Evolutionary conservation across 1,140 invertebrate genomes (phyloP), one percentile per base, ranked within the genome.

Genomic region (Drosophila bocqueti): DNA sequence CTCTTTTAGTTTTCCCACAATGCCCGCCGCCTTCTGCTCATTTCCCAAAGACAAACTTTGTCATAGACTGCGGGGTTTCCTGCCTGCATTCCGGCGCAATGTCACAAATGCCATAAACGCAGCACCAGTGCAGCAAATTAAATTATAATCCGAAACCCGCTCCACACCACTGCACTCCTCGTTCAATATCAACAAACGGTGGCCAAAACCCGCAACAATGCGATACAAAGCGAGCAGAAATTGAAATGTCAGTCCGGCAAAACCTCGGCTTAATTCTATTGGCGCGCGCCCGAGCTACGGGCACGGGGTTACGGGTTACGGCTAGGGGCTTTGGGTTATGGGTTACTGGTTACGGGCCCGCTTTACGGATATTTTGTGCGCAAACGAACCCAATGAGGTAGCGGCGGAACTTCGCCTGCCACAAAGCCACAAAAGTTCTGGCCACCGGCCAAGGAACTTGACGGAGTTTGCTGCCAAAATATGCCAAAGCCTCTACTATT

Each of bases 341-440:
- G 65, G 59, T 45, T 52, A 52, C 31, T 38, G 64, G 52, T 46
- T 50, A 66, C 50, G 26, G 47, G 60, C 34, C 34, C 18, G 58
- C 38, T 55, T 34, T 59, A 52, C 45, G 54, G 50, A 21, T 76
- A 69, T 55, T 76, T 76, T 58, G 50, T 64, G 54, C 55, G 18
- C 63, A 76, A 65, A 50, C 52, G 40, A 55, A 38, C 59, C 38
- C 38, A 34, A 64, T 76, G 73, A 36, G 54, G 62, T 78, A 54
- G 58, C 40, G 43, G 66, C 58, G 61, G 42, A 68, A 55, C 68
- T 75, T 74, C 54, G 63, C 52, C 61, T 82, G 69, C 81, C 54
- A 76, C 79, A 86, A 83, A 86, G 84, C 81, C 84, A 45, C 67
- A 80, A 89, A 83, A 72, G 54, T 83, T 77, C 87, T 87, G 84